Base-by-base conservation (phyloP, 2,888 invertebrate genomes). In the Heliconius hortense region DNA sequence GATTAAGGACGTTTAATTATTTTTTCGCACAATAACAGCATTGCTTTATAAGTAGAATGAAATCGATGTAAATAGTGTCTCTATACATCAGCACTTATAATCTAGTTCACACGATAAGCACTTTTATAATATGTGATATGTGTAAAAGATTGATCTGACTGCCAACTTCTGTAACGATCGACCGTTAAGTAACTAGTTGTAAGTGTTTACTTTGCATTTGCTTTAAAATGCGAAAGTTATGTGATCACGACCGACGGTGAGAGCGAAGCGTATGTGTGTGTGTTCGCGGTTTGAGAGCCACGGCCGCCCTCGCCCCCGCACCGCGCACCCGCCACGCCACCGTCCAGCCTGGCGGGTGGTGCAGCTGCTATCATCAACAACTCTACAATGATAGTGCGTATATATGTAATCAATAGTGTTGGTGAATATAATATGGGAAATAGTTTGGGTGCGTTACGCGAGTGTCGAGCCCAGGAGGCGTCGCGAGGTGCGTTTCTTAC, bases 381-480 rank as follows among this genome's bases (percentile, higher is more conserved):
- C 59, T 71, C n/a, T n/a, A 56, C 21, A 15, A 70, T 56, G 56
- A 56, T 56, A 53, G 48, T 66, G 66, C 39, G 39, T 66, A 39
- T 43, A 66, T 18, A 15, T 66, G 24, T 59, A 31, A 24, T 64
- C 28, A 48, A 75, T 76, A 66, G 60, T 76, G 60, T 68, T 26
- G 70, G 26, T 69, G 24, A 69, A 69, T 39, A 69, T 69, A 26
- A 26, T 60, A 26, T 53, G 28, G 21, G 21, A 48, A 48, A 26
- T 69, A 68, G 60, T 60, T 21, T 69, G 53, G 53, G 48, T 28
- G 48, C 68, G 71, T 71, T 79, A 76, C 21, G 86, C 86, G 87
- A 87, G 88, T 85, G 85, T 81, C 81, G 76, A 84, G 82, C 86
- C 89, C 90, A 88, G 91, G 84, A 82, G 90, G 89, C 90, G 92